A percentile compares a stretch with the other conserved stretches of the same genome.
These are phyloP conservation scores for Oplegnathus fasciatus DNA, from an alignment of 2,113 vertebrate genomes.

Conservation along the genomic window DNA sequence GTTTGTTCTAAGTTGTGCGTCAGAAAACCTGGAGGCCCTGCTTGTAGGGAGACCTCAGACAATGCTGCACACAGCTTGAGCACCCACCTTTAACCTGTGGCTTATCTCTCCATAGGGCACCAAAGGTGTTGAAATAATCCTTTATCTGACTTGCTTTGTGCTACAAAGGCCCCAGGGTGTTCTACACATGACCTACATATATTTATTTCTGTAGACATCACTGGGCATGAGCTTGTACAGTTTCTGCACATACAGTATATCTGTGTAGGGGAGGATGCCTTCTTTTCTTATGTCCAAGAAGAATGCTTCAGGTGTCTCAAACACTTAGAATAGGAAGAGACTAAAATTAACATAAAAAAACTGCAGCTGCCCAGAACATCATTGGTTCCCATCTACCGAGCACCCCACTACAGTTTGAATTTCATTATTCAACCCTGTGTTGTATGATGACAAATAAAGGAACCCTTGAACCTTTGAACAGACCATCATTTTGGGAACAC, in stretches of 20 bases:
- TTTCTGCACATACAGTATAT: background rate
- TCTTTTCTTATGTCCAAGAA: background rate
- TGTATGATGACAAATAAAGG: no score
- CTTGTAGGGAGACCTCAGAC: background rate
- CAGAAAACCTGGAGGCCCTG: background rate
- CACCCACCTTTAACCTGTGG: slow-evolving; percentile 18
- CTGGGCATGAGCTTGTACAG: background rate
- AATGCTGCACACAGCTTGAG: slow-evolving; percentile 13
- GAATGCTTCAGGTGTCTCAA: background rate
- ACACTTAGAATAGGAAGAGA: background rate
- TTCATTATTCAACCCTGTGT: no score
- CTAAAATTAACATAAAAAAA: no score
- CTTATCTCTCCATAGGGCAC: slow-evolving; percentile 11
- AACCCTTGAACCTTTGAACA: no score
- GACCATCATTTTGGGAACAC: background rate
- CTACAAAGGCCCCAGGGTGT: background rate
- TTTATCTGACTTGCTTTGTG: slow-evolving; percentile 21
- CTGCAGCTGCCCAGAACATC: no score
- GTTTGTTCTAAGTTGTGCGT: background rate
- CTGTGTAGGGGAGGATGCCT: background rate
- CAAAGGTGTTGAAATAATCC: no score
- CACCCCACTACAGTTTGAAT: no score
- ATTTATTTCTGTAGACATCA: background rate
- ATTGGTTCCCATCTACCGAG: no score
- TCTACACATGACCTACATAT: slow-evolving; percentile 4